Evolutionary conservation across 2,113 vertebrate genomes (phyloP), one percentile per base, ranked within the genome.

Genomic region (Gyps fulvus): DNA sequence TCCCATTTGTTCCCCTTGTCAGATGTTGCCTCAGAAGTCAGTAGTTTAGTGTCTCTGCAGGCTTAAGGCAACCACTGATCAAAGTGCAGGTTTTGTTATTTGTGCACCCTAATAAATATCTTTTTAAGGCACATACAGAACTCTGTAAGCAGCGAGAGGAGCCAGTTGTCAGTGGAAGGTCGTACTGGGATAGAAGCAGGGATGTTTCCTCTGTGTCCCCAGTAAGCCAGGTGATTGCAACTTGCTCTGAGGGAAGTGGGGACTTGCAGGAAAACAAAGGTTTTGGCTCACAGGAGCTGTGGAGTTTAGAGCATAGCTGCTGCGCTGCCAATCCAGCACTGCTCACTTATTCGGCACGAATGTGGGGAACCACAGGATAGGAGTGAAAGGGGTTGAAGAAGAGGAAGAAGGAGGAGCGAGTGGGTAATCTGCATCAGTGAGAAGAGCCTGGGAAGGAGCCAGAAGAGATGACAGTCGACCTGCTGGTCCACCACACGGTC

Each of bases 1-100:
- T 91, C 62, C 43, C 20, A 6, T 83, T 91, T 87, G 67, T 81
- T 93, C 29, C 18, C 32, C 18, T 23, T 71, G 31, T 79, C 88
- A 83, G 83, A 47, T 79, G 61, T 52, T 84, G 36, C 84, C 57
- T 83, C 78, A 49, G 52, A 78, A 86, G 61, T 31, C 43, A 43
- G 38, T 32, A 61, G 69, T 77, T 96, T 36, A 27, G 18, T 47
- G 79, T 85, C 55, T 79, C 72, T 91, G 42, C 34, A 43, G 71
- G 52, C 85, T 57, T 84, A 59, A 74, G 84, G 76, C 61, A 87
- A n/a, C 32, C 0, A 0, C 57, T 87, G 89, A 90, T 78, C 83
- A 76, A 91, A 93, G 88, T 43, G 21, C 57, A 62, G 77, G 34
- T 78, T 95, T 96, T 95, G 49, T 84, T 87, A 43, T 57, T 77